Conservation (phyloP, 1,140 invertebrate genomes). For the Drosophila nikananu region DNA sequence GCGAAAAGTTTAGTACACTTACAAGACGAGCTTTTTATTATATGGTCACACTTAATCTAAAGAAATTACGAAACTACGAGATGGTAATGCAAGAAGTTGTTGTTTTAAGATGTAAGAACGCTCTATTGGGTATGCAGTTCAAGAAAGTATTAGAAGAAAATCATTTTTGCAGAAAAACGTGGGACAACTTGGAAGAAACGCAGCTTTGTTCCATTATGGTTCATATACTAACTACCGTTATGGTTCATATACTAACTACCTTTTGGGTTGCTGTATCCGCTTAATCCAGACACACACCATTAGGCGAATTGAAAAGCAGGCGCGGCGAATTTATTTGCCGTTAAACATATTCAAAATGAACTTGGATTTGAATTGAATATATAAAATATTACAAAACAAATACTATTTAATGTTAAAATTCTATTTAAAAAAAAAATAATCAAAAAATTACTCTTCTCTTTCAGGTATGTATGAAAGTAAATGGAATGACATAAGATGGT, state of each 20-base stretch:
- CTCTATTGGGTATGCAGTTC: too few relatives aligned
- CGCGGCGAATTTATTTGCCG: background rate
- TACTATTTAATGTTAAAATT: too few relatives aligned
- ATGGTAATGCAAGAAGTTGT: background rate
- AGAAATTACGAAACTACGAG: too few relatives aligned
- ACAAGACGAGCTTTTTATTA: background rate
- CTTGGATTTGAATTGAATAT: background rate
- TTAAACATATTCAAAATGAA: background rate
- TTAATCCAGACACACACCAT: background rate
- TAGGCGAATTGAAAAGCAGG: background rate
- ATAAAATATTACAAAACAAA: too few relatives aligned
- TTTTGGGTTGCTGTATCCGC: constrained; percentile 1
- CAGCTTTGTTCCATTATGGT: background rate
- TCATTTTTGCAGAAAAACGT: too few relatives aligned
- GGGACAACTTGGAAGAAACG: too few relatives aligned
- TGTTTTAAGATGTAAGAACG: too few relatives aligned
- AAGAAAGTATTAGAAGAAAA: too few relatives aligned
- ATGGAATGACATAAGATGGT: background rate
- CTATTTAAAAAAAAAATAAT: background rate
- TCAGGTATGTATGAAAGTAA: constrained; percentile 43
- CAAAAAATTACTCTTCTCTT: constrained; percentile 5
- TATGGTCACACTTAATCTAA: background rate
- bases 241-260: background rate
- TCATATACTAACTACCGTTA: background rate
- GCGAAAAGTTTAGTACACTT: background rate